These are phyloP conservation scores for Drosophila maculinotata DNA, from an alignment of 2,888 invertebrate genomes.

Conservation along the genomic window DNA sequence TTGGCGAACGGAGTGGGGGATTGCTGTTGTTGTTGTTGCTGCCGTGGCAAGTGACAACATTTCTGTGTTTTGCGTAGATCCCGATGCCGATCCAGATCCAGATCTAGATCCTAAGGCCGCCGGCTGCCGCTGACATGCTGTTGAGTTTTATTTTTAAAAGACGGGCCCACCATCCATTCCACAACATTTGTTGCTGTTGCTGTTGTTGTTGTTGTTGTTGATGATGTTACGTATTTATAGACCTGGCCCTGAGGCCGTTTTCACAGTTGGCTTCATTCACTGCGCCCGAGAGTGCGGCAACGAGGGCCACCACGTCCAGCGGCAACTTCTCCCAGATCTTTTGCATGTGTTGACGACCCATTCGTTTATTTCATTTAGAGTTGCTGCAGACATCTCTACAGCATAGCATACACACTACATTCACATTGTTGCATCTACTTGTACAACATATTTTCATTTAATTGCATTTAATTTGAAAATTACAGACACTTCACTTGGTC, in stretches of 20 bases:
- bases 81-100: constrained; percentile 27
- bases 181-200: constrained; percentile 32
- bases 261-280: constrained; percentile 63
- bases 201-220: background rate
- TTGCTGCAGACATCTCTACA: constrained; percentile 24
- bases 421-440: constrained; percentile 39
- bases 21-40: constrained; percentile 1
- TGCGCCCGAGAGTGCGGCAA: constrained; percentile 5
- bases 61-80: constrained; percentile 43
- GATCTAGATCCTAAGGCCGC: constrained; percentile 5
- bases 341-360: constrained; percentile 50
- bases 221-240: constrained; percentile 49
- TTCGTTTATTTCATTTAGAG: constrained; percentile 31
- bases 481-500: constrained; percentile 22
- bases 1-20: background rate
- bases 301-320: constrained; percentile 13
- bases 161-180: constrained; percentile 41
- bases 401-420: constrained; percentile 32
- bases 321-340: constrained; percentile 45
- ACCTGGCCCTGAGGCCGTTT: constrained; percentile 55
- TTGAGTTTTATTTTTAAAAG: constrained; percentile 44
- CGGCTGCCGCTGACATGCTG: constrained; percentile 40
- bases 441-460: constrained; percentile 58
- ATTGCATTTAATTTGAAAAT: constrained; percentile 59
- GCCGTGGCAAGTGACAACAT: constrained; percentile 51